Percentiles rank a stretch among this genome's conserved stretches.
Evolutionary conservation across 2,113 vertebrate species (phyloP).

Genomic region (Hemibagrus wyckioides): DNA sequence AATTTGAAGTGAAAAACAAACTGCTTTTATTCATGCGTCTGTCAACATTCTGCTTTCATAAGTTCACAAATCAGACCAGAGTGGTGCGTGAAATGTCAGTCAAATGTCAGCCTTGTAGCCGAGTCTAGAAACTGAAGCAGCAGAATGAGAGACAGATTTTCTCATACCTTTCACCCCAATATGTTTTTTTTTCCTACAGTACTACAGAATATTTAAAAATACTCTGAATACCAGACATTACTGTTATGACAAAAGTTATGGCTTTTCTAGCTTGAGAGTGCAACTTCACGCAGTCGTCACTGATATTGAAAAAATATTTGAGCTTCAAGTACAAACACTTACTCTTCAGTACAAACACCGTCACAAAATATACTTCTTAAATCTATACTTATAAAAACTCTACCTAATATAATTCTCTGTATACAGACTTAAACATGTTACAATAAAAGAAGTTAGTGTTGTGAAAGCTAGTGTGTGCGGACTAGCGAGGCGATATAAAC

Average conservation of each 20-base stretch:
- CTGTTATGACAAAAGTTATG: neutral
- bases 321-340: neutral
- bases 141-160: neutral
- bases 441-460: no score
- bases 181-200: neutral
- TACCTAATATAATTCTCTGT: neutral
- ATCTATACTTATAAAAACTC: neutral
- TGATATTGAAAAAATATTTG: neutral
- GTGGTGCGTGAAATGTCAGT: neutral
- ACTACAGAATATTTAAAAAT: neutral
- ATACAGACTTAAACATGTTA: neutral
- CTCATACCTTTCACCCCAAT: neutral
- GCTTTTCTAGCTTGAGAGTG: neutral
- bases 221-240: neutral
- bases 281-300: neutral
- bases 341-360: neutral
- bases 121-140: neutral
- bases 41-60: neutral
- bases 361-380: neutral
- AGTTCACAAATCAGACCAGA: neutral
- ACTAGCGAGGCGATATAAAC: constrained; percentile 92
- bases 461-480: constrained; percentile 66
- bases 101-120: neutral
- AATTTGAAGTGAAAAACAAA: neutral
- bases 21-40: no score